These are phyloP conservation scores for Saimiri boliviensis DNA, from an alignment of 2,113 vertebrate genomes.

Conservation along the genomic window DNA sequence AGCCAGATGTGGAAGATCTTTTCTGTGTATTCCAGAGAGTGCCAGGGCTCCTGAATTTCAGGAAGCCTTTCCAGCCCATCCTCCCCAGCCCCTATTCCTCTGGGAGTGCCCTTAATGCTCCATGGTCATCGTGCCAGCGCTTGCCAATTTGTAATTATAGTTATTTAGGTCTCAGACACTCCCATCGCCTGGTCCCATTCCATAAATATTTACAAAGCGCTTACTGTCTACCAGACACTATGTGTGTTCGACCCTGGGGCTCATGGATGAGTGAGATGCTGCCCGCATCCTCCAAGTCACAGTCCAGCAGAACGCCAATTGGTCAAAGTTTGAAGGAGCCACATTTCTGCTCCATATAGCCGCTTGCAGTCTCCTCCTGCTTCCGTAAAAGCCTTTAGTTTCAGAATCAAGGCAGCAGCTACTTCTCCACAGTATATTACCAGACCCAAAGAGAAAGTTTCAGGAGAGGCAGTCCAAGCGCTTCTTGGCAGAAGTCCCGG, in stretches of 20 bases:
- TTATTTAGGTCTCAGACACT: background rate
- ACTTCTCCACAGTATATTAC: background rate
- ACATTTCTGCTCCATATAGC: background rate
- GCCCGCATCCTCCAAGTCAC: background rate
- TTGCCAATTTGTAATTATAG: background rate
- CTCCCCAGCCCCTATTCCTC: background rate
- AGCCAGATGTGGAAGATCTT: background rate
- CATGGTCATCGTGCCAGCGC: background rate
- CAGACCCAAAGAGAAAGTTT: background rate
- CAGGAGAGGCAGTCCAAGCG: rapidly evolving
- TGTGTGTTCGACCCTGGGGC: no score
- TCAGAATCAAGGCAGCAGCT: background rate
- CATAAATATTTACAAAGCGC: background rate
- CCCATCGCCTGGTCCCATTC: background rate
- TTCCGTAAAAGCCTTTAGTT: background rate
- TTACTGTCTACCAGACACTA: background rate
- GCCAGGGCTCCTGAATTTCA: background rate
- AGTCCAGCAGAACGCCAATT: background rate
- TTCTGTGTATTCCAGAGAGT: background rate
- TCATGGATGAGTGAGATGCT: no score
- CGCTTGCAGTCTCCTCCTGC: background rate
- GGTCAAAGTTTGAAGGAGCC: background rate
- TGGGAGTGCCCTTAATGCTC: background rate
- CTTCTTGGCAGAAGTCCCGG: rapidly evolving
- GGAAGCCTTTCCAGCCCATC: background rate